phyloP scores from a whole-genome alignment of 2,888 invertebrate genomes.

The Poecilus cupreus region DNA sequence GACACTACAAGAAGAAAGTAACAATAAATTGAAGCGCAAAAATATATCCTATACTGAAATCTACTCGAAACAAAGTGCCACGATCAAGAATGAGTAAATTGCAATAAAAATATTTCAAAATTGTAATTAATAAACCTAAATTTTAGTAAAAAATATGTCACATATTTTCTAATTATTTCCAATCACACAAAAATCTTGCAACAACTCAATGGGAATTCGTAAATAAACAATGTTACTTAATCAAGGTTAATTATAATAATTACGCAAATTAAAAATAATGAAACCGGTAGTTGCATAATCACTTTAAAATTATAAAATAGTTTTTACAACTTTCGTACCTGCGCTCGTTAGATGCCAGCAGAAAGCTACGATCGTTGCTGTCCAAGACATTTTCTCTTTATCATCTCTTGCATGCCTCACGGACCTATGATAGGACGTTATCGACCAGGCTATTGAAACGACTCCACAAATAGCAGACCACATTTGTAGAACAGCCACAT shows the following conservation, averaged over 20 bases:
- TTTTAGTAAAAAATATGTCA: too few relatives aligned
- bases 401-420: constrained; percentile 76
- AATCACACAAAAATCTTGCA: too few relatives aligned
- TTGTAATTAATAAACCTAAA: too few relatives aligned
- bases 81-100: too few relatives aligned
- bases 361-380: constrained; percentile 75
- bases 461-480: constrained; percentile 75
- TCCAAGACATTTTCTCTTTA: constrained; percentile 74
- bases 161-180: too few relatives aligned
- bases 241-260: background rate
- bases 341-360: constrained; percentile 77
- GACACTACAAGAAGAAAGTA: constrained; percentile 72
- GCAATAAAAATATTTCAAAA: too few relatives aligned
- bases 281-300: constrained; percentile 5
- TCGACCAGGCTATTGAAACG: constrained; percentile 77
- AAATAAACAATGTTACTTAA: background rate
- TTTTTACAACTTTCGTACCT: constrained; percentile 67
- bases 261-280: background rate
- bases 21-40: too few relatives aligned
- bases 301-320: background rate
- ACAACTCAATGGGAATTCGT: too few relatives aligned
- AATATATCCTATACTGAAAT: too few relatives aligned
- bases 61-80: too few relatives aligned
- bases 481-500: constrained; percentile 72
- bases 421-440: constrained; percentile 78